Percentiles rank a stretch among this genome's conserved stretches.
Conservation (phyloP, 2,113 vertebrate genomes). For the Gulo gulo region DNA sequence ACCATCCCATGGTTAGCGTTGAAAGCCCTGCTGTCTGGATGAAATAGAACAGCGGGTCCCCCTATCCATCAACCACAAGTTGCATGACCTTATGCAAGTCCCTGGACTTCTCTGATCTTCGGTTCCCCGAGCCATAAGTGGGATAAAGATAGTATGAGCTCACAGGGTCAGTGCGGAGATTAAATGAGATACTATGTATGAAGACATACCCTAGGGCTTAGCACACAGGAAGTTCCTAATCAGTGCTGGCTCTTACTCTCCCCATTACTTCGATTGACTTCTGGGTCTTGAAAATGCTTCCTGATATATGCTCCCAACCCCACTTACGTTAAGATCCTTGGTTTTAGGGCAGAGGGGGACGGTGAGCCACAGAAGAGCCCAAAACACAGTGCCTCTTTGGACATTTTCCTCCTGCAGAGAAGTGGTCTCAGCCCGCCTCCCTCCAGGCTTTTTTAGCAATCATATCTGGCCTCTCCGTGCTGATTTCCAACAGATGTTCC, state of each 20-base stretch:
- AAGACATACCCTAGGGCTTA: neutral
- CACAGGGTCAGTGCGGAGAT: neutral
- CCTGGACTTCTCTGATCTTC: neutral
- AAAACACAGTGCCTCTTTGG: neutral
- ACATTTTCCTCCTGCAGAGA: neutral
- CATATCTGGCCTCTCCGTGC: constrained; percentile 49
- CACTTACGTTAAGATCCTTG: neutral
- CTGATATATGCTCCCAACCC: neutral
- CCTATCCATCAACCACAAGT: neutral
- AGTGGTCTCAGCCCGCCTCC: neutral
- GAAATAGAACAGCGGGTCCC: neutral
- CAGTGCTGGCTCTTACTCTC: neutral
- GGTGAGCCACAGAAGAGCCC: neutral
- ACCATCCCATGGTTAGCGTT: neutral
- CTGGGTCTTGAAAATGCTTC: neutral
- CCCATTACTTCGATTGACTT: neutral
- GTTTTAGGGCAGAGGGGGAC: neutral
- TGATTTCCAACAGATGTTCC: constrained; percentile 85
- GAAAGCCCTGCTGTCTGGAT: neutral
- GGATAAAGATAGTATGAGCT: no score
- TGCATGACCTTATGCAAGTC: neutral
- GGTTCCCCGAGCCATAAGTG: neutral
- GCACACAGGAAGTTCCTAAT: neutral
- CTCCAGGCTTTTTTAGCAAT: constrained; percentile 59
- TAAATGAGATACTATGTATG: rapidly evolving